Evolutionary conservation across 2,797 vertebrate species (phyloP), one percentile per base, ranked within the genome.

Genomic region (Spatula clypeata): DNA sequence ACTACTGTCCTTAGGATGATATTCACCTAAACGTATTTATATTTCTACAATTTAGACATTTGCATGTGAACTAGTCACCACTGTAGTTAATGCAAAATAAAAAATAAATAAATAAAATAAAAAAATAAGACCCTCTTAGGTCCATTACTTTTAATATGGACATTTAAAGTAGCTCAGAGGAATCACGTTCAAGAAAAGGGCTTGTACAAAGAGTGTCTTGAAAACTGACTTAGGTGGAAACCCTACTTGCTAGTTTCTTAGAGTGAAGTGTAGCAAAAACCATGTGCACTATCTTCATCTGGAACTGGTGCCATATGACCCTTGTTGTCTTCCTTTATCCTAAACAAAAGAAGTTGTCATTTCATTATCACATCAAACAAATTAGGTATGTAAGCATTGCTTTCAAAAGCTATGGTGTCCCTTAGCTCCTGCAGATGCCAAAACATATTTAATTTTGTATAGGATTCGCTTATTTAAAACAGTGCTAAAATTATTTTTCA

Each of bases 311-410:
- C 17, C 38, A 51, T 14, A 13, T 40, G 6, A 36, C 21, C 1
- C 53, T 89, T 62, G 11, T 4, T 65, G 9, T 36, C 21, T 81
- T 49, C 17, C 44, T 81, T 71, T 57, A 38, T 31, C 7, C 31
- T 76, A 55, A 74, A 67, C 23, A 36, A 4, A 53, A 62, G 14
- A 58, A 53, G 11, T 16, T 73, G 6, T 8, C 19, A 60, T 51
- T 27, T 67, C 5, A 72, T 6, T 74, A 47, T 31, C 73, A 7
- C 11, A 75, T 2, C 11, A 64, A 2, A 2, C 14, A 32, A 54
- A 66, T 73, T 70, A 86, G 79, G 11, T 8, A 58, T 0, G 0
- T 17, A 73, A 79, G 11, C 7, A 69, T 34, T 0, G 4, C 47
- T 94, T 92, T 51, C 1, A 87, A 71, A 85, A 87, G 23, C 6